Evolutionary conservation across 2,888 invertebrate genomes (phyloP).

Genomic region (Panzeria rudis): DNA sequence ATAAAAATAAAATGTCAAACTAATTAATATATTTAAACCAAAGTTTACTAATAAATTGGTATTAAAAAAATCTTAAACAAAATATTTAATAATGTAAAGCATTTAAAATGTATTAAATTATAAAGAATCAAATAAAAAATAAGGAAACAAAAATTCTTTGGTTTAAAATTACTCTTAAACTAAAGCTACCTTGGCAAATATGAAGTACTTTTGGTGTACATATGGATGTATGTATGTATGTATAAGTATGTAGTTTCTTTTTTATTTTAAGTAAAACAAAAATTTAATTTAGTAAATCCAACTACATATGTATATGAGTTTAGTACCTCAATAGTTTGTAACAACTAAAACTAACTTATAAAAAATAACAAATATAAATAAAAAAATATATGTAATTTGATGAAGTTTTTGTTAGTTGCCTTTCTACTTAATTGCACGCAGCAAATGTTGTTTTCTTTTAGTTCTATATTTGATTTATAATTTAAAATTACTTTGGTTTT

Average conservation of each 20-base stretch:
- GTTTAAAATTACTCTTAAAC: conserved; percentile 63
- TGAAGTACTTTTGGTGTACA: conserved; percentile 45
- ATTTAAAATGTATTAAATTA: neutral
- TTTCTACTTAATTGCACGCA: conserved; percentile 60
- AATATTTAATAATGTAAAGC: neutral
- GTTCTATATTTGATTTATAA: conserved; percentile 19
- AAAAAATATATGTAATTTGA: conserved; percentile 1
- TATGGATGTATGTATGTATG: neutral
- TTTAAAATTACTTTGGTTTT: conserved; percentile 65
- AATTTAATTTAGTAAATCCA: neutral
- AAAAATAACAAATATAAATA: conserved; percentile 6
- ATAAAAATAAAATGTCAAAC: conserved; percentile 22
- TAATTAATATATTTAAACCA: conserved; percentile 25
- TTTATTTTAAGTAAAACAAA: neutral
- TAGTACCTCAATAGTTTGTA: conserved; percentile 33
- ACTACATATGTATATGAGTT: neutral
- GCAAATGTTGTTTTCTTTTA: conserved; percentile 32
- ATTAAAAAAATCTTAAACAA: conserved; percentile 18
- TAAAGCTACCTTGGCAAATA: conserved; percentile 69
- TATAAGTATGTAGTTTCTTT: too few species aligned
- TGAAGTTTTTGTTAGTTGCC: conserved; percentile 54
- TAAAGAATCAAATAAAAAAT: conserved; percentile 22
- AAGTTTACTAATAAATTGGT: conserved; percentile 40
- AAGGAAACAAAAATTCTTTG: conserved; percentile 72
- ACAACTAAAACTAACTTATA: conserved; percentile 18